Conservation (phyloP, 2,797 vertebrate genomes). For the Pipistrellus kuhlii region DNA sequence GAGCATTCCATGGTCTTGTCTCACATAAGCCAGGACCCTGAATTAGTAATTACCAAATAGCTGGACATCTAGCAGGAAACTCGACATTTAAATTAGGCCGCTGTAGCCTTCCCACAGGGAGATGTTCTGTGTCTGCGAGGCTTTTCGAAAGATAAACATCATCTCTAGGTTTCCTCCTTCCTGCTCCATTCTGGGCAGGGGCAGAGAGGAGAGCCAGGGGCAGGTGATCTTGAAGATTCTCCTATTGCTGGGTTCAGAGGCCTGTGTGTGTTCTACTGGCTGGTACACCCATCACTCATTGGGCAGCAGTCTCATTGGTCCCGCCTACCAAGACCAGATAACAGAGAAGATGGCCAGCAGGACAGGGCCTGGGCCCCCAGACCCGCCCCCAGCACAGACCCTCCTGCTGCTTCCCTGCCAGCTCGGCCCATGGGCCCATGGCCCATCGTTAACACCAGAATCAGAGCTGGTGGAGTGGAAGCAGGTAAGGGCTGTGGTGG, state of each 20-base stretch:
- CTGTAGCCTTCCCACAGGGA: neutral
- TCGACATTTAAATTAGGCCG: slow-evolving; percentile 64
- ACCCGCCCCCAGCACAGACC: neutral
- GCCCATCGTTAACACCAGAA: neutral
- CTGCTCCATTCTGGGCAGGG: neutral
- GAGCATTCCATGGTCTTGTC: neutral
- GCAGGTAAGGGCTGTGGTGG: rapidly evolving
- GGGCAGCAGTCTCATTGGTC: neutral
- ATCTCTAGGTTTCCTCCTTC: neutral
- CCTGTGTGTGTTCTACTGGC: neutral
- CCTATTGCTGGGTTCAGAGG: neutral
- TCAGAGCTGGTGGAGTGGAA: neutral
- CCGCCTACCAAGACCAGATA: neutral
- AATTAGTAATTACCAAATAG: slow-evolving; percentile 39
- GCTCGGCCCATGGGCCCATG: neutral
- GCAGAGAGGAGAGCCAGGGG: neutral
- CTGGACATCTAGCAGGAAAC: slow-evolving; percentile 32
- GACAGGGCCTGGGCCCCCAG: neutral
- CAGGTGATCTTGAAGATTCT: neutral
- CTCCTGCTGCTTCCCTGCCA: neutral
- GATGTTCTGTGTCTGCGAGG: slow-evolving; percentile 19
- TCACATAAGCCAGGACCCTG: neutral
- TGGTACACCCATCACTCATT: neutral
- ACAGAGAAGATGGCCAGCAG: neutral
- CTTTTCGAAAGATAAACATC: slow-evolving; percentile 36